Conservation (phyloP, 2,113 vertebrate species). For the Reinhardtius hippoglossoides region DNA sequence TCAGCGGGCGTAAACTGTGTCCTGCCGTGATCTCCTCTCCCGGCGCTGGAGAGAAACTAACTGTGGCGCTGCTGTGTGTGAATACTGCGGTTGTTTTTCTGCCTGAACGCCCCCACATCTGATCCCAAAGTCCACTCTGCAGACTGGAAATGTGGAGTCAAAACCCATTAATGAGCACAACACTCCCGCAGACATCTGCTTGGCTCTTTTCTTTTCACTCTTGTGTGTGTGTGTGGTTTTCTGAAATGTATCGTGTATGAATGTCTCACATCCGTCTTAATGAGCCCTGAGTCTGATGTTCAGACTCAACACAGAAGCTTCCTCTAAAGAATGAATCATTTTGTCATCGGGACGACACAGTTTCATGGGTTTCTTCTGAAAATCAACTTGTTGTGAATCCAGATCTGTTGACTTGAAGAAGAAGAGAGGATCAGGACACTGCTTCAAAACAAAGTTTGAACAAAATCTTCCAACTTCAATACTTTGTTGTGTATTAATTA, state of each 20-base stretch:
- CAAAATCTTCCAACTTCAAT: no score
- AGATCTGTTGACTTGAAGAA: no score
- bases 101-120: slow-evolving; percentile 64
- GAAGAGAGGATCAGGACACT: no score
- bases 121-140: slow-evolving; percentile 59
- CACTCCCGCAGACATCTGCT: slow-evolving; percentile 36
- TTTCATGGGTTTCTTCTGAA: no score
- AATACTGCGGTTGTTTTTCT: slow-evolving; percentile 59
- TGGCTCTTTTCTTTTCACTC: neutral
- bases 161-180: slow-evolving; percentile 56
- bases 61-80: neutral
- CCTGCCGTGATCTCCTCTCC: slow-evolving; percentile 32
- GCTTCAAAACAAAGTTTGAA: no score
- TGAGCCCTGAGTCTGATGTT: no score
- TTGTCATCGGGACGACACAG: no score
- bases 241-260: neutral
- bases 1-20: slow-evolving; percentile 14
- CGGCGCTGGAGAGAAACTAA: slow-evolving; percentile 31
- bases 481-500: no score
- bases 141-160: slow-evolving; percentile 41
- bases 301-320: no score
- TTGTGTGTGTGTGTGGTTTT: neutral
- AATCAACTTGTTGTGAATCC: neutral
- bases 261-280: no score
- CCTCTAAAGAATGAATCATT: no score